Conservation (phyloP, 2,113 vertebrate genomes). For the Pampusana beccarii region DNA sequence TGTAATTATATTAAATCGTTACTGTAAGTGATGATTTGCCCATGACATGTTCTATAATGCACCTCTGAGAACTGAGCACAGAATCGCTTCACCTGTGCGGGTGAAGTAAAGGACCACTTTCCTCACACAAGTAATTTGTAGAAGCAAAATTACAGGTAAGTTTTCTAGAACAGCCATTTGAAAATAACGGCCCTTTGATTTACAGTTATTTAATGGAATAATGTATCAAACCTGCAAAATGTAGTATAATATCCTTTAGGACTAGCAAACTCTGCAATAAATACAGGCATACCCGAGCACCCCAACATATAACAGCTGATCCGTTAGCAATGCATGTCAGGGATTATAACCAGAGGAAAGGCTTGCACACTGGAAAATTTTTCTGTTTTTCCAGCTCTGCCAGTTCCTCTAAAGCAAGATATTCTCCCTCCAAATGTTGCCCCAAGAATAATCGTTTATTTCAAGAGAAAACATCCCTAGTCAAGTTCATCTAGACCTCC, state of each 20-base stretch:
- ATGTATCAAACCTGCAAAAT: not conserved
- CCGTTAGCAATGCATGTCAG: not conserved
- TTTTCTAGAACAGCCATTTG: not conserved
- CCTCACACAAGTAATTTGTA: not conserved
- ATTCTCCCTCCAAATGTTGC: not conserved
- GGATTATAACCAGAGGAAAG: not conserved
- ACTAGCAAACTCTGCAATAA: not conserved
- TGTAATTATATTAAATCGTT: not conserved
- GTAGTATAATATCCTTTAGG: not conserved
- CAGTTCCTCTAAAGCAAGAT: not conserved
- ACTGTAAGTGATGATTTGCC: not conserved
- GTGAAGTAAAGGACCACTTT: not conserved
- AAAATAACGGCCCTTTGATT: not conserved
- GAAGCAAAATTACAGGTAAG: not conserved
- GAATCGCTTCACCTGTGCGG: not conserved
- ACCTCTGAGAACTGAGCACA: not conserved
- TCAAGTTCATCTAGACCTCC: not conserved
- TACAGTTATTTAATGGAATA: not conserved
- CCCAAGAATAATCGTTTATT: not conserved
- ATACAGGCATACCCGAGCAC: not conserved
- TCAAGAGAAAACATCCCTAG: not conserved
- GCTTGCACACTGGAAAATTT: not conserved
- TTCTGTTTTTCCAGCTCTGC: not conserved
- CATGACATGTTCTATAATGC: not conserved
- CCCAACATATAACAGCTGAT: not conserved